Evolutionary conservation across 2,797 vertebrate species (phyloP), one percentile per base, ranked within the genome.

Genomic region (Parambassis ranga): DNA sequence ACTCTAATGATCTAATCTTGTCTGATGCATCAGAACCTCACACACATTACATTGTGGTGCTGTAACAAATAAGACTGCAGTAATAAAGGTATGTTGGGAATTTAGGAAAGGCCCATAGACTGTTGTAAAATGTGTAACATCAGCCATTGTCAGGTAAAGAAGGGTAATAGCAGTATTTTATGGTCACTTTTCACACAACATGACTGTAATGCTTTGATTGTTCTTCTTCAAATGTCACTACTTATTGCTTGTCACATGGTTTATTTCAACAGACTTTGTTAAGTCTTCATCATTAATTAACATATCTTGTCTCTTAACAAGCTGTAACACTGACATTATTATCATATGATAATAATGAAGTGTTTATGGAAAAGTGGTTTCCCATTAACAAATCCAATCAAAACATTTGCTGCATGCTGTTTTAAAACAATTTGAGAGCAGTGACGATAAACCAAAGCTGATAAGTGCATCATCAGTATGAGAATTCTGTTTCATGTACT

Each of bases 1-100:
- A 75, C 68, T 67, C 71, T 79, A 76, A 85, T 79, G 71, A 84
- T 77, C 52, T 70, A 32, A 76, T 87, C 61, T 74, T 31, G 32
- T 59, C 62, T 49, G 49, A 61, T 64, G 41, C 62, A 65, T 69
- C 71, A 72, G 32, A 7, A 11, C 26, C 50, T 47, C 10, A 47
- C 44, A 56, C 23, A 66, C 42, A 68, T 57, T 7, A 41, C 28
- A 37, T 49, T 72, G 41, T 30, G 31, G 3, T 30, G 32, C 5
- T 39, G 22, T 58, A 65, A 71, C 59, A 79, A 81, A 71, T 59
- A 43, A 26, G 39, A 56, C 30, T 35, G 19, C 27, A 38, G 18
- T 66, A 13, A 63, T 57, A 36, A 61, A 38, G 42, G 10, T 43
- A 18, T 69, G 41, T 31, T 23, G 19, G 32, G 23, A 38, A 7